Percentiles rank a stretch among this genome's conserved stretches.
Evolutionary conservation across 2,888 invertebrate species (phyloP).

Genomic region (Ochropleura leucogaster): DNA sequence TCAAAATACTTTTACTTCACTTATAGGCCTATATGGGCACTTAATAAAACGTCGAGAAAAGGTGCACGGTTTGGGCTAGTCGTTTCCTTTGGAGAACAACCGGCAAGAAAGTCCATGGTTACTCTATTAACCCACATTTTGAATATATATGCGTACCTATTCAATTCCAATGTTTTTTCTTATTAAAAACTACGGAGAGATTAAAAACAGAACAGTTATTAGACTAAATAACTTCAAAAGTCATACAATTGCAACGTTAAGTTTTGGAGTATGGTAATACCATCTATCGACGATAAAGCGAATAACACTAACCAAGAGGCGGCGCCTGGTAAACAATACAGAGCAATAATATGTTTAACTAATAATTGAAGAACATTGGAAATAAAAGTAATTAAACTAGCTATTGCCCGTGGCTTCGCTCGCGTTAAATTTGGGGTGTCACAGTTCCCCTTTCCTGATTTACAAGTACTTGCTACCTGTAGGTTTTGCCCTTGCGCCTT

Average conservation of each 20-base stretch:
- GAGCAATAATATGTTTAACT: conserved; percentile 12
- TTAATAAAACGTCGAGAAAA: too few species aligned
- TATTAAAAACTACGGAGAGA: not conserved
- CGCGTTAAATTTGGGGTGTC: too few species aligned
- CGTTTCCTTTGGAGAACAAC: too few species aligned
- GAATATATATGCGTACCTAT: not conserved
- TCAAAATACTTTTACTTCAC: too few species aligned
- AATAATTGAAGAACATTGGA: not conserved
- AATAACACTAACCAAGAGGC: not conserved
- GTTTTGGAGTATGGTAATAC: not conserved
- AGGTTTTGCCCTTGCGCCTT: too few species aligned
- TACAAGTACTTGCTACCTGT: too few species aligned
- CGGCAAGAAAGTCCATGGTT: too few species aligned
- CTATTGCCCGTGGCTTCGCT: too few species aligned
- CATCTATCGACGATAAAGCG: conserved; percentile 2
- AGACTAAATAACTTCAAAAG: too few species aligned
- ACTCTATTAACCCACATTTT: not conserved
- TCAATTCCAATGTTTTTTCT: not conserved
- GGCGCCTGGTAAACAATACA: conserved; percentile 6
- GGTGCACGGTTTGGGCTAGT: too few species aligned
- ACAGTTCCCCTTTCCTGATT: too few species aligned
- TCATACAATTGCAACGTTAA: not conserved
- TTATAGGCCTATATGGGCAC: too few species aligned
- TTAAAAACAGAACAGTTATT: not conserved
- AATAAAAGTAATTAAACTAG: not conserved